Percentiles rank a stretch among this genome's conserved stretches.
Conservation (phyloP, 1,140 invertebrate genomes). For the Drosophila asahinai region DNA sequence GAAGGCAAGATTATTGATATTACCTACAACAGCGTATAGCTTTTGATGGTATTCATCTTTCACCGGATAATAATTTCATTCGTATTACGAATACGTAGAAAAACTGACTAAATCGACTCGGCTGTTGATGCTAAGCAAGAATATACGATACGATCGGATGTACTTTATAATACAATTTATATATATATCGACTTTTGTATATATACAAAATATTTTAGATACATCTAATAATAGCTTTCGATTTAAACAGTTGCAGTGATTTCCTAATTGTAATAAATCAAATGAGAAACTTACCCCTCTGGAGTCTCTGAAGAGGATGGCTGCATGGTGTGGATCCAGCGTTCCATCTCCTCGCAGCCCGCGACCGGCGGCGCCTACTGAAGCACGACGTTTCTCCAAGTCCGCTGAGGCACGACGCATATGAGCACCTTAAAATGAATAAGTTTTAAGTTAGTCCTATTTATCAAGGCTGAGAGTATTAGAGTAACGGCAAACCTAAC, state of each 20-base stretch:
- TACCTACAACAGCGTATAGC: not conserved
- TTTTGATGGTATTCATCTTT: no score
- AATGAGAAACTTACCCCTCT: slow-evolving; percentile 91
- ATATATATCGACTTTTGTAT: no score
- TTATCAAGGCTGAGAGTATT: not conserved
- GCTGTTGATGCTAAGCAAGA: no score
- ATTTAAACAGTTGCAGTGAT: no score
- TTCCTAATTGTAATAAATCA: not conserved
- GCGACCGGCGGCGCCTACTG: slow-evolving; percentile 88
- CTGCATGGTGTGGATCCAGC: slow-evolving; percentile 93
- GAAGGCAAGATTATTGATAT: not conserved
- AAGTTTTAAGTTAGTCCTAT: not conserved
- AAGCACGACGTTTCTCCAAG: slow-evolving; percentile 90
- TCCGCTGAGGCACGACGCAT: slow-evolving; percentile 91
- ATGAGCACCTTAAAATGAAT: slow-evolving; percentile 87
- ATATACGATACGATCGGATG: no score
- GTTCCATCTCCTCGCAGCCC: slow-evolving; percentile 84
- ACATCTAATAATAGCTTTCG: no score
- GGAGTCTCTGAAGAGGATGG: slow-evolving; percentile 94
- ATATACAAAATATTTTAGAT: no score
- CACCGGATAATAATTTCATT: no score
- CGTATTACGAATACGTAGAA: no score
- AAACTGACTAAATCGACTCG: no score
- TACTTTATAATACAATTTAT: no score
- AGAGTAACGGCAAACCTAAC: not conserved